Evolutionary conservation across 2,797 vertebrate genomes (phyloP), one percentile per base, ranked within the genome.

Genomic region (Heliangelus exortis): DNA sequence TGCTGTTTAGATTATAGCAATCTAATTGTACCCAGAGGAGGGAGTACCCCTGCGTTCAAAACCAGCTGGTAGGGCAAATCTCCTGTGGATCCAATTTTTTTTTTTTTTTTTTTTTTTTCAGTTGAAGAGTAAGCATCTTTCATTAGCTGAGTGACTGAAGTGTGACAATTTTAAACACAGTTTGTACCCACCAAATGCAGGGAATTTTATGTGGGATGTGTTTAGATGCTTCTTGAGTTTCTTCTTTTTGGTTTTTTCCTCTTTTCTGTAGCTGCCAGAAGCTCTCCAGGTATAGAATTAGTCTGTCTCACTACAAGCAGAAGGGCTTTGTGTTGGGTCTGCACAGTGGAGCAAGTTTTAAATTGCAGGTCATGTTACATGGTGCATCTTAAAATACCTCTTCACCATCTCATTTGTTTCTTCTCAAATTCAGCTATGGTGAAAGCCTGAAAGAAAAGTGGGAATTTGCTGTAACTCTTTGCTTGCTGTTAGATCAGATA

Each of bases 21-120:
- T 54, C 85, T 96, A 94, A 97, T 95, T 93, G 75, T 45, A 78
- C 94, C 92, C 95, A 89, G 88, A 61, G 95, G 97, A 95, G 88
- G 72, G 80, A 84, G 62, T 92, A 94, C 94, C 92, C 80, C 71
- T 85, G 67, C 73, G 36, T 89, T 95, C 67, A 87, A 77, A 96
- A 88, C 57, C 91, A 94, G 79, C 95, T 91, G 95, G 80, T 79
- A 74, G 88, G 86, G 74, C 48, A 96, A 90, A n/a, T 91, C 82
- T 91, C 93, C 76, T 54, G 33, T 73, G 89, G 77, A 84, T 89
- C 69, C 77, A 87, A 89, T 26, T 50, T 50, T 50, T 28, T 51
- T 26, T 26, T 45, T 65, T 53, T 74, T 53, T 72, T 54, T n/a
- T n/a, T n/a, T n/a, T n/a, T n/a, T n/a, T n/a, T n/a, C n/a, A n/a